Conservation (phyloP, 1,140 invertebrate genomes). For the Dufourea novaeangliae region DNA sequence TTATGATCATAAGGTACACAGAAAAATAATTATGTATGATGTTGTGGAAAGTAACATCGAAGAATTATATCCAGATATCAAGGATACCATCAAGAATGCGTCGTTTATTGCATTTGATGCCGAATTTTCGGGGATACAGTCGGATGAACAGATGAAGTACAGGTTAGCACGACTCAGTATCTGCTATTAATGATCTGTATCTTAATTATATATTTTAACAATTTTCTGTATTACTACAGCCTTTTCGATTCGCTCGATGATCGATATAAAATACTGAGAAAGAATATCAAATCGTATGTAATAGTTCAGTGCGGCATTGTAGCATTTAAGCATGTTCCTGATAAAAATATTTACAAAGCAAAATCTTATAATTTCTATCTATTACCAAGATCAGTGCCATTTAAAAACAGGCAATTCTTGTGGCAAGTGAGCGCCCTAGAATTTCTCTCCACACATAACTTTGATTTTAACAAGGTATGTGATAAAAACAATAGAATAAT, state of each 20-base stretch:
- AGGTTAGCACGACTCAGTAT: conserved; percentile 77
- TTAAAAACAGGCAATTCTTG: conserved; percentile 83
- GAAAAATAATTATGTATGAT: conserved; percentile 72
- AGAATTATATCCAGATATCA: conserved; percentile 80
- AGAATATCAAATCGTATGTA: conserved; percentile 83
- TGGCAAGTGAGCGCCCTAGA: conserved; percentile 85
- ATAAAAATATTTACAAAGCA: conserved; percentile 83
- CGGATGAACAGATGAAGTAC: conserved; percentile 78
- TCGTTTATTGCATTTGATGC: conserved; percentile 86
- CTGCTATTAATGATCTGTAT: background rate
- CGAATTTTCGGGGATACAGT: conserved; percentile 85
- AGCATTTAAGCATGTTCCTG: conserved; percentile 83
- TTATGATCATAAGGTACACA: background rate
- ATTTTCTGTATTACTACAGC: conserved; percentile 80
- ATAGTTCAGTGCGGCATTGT: conserved; percentile 86
- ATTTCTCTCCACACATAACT: conserved; percentile 85
- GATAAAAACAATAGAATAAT: background rate
- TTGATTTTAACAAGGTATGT: conserved; percentile 89
- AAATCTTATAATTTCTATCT: conserved; percentile 86
- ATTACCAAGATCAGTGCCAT: conserved; percentile 84
- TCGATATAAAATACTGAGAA: conserved; percentile 84
- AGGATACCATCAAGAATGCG: conserved; percentile 79
- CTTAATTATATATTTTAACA: background rate
- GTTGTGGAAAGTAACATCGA: conserved; percentile 82
- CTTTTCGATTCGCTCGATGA: conserved; percentile 86